phyloP scores from a whole-genome alignment of 1,140 invertebrate species.

The Cylas formicarius region DNA sequence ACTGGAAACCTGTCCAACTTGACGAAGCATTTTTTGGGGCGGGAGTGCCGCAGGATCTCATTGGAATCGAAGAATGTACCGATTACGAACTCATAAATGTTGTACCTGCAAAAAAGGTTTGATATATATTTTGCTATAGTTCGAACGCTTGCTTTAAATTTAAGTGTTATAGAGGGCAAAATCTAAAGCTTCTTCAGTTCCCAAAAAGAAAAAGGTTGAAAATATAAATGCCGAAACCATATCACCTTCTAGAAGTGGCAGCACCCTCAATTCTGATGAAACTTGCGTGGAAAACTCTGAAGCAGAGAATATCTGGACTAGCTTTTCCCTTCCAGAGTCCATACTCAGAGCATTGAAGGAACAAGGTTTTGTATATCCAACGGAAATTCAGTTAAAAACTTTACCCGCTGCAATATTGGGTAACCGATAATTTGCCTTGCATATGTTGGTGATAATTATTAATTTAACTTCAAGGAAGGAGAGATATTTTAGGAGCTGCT shows the following conservation, averaged over 20 bases:
- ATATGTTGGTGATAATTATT: neutral
- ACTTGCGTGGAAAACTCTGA: constrained; percentile 1
- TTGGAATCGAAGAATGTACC: constrained; percentile 56
- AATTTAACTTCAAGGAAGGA: constrained; percentile 47
- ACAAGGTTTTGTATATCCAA: constrained; percentile 72
- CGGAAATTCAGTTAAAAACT: constrained; percentile 69
- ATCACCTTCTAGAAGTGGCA: constrained; percentile 21
- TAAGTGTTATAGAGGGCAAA: neutral
- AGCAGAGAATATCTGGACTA: constrained; percentile 57
- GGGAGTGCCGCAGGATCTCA: constrained; percentile 48
- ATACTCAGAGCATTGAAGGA: constrained; percentile 69
- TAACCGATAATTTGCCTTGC: constrained; percentile 38
- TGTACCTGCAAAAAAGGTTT: constrained; percentile 36
- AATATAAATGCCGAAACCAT: neutral
- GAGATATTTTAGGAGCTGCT: constrained; percentile 90
- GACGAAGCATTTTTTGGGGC: constrained; percentile 45
- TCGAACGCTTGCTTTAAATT: neutral
- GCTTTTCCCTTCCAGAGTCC: constrained; percentile 57
- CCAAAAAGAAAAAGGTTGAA: constrained; percentile 3
- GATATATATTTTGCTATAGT: neutral
- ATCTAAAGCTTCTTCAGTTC: neutral
- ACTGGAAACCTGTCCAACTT: constrained; percentile 51
- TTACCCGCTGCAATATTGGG: constrained; percentile 81
- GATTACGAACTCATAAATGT: constrained; percentile 49
- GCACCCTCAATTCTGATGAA: neutral